These are phyloP conservation scores for Elaeidobius kamerunicus DNA, from an alignment of 2,888 invertebrate genomes.

Conservation along the genomic window DNA sequence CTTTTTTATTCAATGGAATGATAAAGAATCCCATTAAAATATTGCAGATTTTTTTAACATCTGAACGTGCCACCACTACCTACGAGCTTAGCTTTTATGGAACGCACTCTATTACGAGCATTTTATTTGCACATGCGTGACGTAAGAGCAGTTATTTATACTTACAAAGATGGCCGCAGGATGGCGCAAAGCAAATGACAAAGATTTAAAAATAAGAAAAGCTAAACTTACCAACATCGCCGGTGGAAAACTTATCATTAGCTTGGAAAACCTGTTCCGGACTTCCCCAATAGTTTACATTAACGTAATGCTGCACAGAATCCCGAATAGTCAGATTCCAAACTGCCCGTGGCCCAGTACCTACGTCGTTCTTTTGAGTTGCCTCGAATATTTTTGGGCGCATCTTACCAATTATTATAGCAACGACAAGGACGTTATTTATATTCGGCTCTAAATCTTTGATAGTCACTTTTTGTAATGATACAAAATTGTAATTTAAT, in stretches of 20 bases:
- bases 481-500: constrained; percentile 27
- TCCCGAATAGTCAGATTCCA: constrained; percentile 76
- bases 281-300: constrained; percentile 74
- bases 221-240: constrained; percentile 60
- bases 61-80: too few species aligned
- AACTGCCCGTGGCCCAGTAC: constrained; percentile 60
- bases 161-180: too few species aligned
- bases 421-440: constrained; percentile 49
- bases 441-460: constrained; percentile 42
- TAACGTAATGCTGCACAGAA: constrained; percentile 67
- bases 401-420: constrained; percentile 64
- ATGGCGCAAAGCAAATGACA: too few species aligned
- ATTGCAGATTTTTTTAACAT: too few species aligned
- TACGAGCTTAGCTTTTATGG: too few species aligned
- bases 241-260: constrained; percentile 62
- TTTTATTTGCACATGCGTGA: too few species aligned
- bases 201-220: neutral
- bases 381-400: constrained; percentile 55
- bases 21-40: too few species aligned
- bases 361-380: constrained; percentile 47
- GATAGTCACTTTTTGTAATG: constrained; percentile 41
- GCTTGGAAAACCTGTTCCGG: constrained; percentile 60
- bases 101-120: too few species aligned
- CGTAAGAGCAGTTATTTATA: too few species aligned
- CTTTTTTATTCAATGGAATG: too few species aligned